Conservation (phyloP, 2,113 vertebrate species). For the Notiomystis cincta region DNA sequence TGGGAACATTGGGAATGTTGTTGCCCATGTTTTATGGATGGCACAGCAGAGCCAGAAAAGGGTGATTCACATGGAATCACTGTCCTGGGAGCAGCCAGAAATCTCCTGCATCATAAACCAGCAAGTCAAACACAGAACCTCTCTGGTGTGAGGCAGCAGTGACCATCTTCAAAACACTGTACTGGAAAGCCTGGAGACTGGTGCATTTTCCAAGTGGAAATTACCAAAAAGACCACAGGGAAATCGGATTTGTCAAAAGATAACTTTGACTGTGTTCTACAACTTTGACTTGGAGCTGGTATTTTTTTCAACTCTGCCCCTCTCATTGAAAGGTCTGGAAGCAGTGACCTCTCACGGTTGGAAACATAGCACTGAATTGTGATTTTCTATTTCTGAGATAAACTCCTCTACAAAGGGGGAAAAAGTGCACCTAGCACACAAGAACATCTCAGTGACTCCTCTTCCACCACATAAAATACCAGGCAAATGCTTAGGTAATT, state of each 20-base stretch:
- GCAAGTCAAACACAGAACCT: not conserved
- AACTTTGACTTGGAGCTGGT: not conserved
- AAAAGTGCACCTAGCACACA: not conserved
- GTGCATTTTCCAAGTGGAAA: not conserved
- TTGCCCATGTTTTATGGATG: not conserved
- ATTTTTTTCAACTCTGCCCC: not conserved
- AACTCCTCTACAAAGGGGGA: not conserved
- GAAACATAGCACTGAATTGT: not conserved
- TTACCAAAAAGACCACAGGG: not conserved
- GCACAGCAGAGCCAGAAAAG: not conserved
- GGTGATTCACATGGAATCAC: not conserved
- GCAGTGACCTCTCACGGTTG: not conserved
- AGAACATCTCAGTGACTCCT: not conserved
- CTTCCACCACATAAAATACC: not conserved
- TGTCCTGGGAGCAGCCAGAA: not conserved
- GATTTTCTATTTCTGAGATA: not conserved
- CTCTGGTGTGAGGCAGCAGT: not conserved
- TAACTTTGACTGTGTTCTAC: not conserved
- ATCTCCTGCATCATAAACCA: not conserved
- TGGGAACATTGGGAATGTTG: not conserved
- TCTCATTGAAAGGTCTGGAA: slow-evolving; percentile 7
- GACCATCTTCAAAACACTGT: not conserved
- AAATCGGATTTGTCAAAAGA: not conserved
- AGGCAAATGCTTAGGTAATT: not conserved
- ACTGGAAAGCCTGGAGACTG: not conserved